Evolutionary conservation across 92 coral and sea anemone genomes (phyloP), one percentile per base, ranked within the genome.

Genomic region (Palythoa grandis): DNA sequence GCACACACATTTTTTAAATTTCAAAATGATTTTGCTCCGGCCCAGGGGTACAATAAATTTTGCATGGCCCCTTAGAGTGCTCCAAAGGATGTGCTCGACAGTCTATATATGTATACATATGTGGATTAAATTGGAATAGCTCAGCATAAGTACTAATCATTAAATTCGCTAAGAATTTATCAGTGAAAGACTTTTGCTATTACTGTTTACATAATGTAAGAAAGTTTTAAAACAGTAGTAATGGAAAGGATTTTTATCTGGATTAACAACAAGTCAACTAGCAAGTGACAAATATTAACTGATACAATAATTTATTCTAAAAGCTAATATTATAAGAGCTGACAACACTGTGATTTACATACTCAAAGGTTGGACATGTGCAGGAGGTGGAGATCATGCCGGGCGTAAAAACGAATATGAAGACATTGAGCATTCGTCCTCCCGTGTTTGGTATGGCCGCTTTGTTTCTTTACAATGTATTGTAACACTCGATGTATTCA

Each of bases 351-450:
- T 48, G 23, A 70, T 0, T n/a, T 48, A 12, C 10, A 4, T 19
- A 47, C 39, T 40, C 70, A 37, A 52, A 94, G 98, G 90, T 94
- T 75, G 98, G 98, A 25, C 91, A 94, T 79, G 88, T 92, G 58
- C 95, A 94, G 79, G 91, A 90, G 5, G 77, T 94, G 0, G 98
- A 94, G 77, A 72, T 94, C 40, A 87, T 87, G 86, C 94, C 94
- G 19, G 95, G 94, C 12, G 92, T 92, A 17, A 92, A 74, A 67
- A 84, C 93, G 29, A 91, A 91, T 35, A 90, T 96, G 91, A 96
- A 93, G 88, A 96, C 99, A 22, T 82, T 96, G 82, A 96, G 99
- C 90, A 73, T 95, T 70, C 90, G 94, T 74, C 99, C 99, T 54
- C 92, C 91, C 17, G 89, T 96, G 68, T 96, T 96, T 83, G 99